Evolutionary conservation across 1,140 invertebrate genomes (phyloP).

Genomic region (Fopius arisanus): DNA sequence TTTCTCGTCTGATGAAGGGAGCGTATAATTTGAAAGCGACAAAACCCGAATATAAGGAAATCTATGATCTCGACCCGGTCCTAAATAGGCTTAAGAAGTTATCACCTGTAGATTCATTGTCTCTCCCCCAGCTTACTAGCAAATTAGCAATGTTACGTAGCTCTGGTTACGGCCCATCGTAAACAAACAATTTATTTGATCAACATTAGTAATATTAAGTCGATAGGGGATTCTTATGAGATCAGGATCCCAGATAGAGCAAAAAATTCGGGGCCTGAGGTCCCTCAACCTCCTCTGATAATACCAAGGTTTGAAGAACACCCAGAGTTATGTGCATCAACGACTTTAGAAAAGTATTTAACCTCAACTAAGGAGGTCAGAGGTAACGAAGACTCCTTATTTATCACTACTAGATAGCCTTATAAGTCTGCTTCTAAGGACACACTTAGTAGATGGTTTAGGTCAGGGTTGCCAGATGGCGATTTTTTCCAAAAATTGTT

Average conservation of each 20-base stretch:
- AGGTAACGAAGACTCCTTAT: not conserved
- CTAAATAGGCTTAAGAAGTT: not conserved
- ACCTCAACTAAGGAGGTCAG: slow-evolving; percentile 1
- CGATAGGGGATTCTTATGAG: not conserved
- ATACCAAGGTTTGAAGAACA: slow-evolving; percentile 16
- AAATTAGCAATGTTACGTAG: slow-evolving; percentile 35
- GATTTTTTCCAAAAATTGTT: too few relatives aligned
- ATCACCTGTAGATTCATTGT: not conserved
- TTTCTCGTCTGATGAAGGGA: not conserved
- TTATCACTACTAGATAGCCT: slow-evolving; percentile 23
- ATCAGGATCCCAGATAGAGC: slow-evolving; percentile 23
- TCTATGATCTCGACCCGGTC: not conserved
- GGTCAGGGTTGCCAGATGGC: slow-evolving; percentile 3
- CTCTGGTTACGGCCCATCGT: slow-evolving; percentile 34
- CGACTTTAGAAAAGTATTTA: slow-evolving; percentile 21
- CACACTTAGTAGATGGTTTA: slow-evolving; percentile 26
- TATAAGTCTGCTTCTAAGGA: slow-evolving; percentile 10
- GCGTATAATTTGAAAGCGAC: not conserved
- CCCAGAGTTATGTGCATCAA: slow-evolving; percentile 20
- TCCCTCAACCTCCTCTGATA: slow-evolving; percentile 17
- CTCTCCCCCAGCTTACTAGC: slow-evolving; percentile 13
- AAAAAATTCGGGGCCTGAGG: slow-evolving; percentile 21
- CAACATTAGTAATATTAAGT: slow-evolving; percentile 23
- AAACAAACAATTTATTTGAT: slow-evolving; percentile 42
- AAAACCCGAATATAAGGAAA: not conserved